A percentile compares a stretch with the other conserved stretches of the same genome.
These are phyloP conservation scores for Phalanger gymnotis DNA, from an alignment of 2,797 vertebrate genomes.

Conservation along the genomic window DNA sequence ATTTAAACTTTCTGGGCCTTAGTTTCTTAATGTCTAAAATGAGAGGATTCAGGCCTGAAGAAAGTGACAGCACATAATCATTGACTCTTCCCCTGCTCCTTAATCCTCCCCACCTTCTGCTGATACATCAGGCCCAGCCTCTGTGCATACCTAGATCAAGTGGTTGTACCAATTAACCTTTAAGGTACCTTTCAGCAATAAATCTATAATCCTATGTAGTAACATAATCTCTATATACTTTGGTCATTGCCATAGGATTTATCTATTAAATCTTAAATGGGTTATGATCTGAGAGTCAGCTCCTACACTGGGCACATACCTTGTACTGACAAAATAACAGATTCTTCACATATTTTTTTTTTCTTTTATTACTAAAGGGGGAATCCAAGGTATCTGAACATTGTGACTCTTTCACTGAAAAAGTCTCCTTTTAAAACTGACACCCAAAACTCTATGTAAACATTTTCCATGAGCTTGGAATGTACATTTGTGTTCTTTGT, in stretches of 20 bases:
- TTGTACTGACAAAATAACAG: background rate
- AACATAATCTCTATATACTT: background rate
- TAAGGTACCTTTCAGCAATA: background rate
- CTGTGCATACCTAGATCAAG: background rate
- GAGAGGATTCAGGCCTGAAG: background rate
- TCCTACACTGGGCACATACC: background rate
- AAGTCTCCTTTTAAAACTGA: background rate
- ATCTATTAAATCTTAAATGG: background rate
- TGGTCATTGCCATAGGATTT: background rate
- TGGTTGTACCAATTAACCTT: background rate
- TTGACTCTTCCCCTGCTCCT: background rate
- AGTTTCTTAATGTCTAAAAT: background rate
- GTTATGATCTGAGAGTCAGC: background rate
- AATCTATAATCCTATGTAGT: background rate
- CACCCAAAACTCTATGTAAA: background rate
- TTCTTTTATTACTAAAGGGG: background rate
- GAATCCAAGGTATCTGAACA: background rate
- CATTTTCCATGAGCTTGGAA: background rate
- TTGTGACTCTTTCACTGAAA: background rate
- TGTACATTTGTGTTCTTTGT: background rate
- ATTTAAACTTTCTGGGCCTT: background rate
- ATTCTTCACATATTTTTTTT: background rate
- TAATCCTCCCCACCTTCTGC: background rate
- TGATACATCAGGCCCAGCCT: background rate
- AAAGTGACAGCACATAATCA: background rate